Base-by-base conservation (phyloP, 2,888 invertebrate genomes). In the Mythimna albipuncta region DNA sequence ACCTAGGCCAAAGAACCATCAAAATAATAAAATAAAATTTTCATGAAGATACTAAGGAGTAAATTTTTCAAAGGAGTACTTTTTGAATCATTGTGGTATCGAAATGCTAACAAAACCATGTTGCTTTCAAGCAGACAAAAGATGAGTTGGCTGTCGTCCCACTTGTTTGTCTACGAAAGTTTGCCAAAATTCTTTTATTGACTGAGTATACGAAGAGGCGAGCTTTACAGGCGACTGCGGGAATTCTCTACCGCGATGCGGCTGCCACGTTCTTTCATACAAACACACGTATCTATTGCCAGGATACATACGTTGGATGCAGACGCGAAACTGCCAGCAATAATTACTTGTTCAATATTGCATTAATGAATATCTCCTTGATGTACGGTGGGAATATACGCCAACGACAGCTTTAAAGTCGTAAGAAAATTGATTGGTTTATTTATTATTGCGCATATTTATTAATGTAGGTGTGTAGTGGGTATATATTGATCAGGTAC, bases 141-240 rank as follows among this genome's bases (percentile, higher is more conserved):
- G 95, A 95, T 95, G 94, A 95, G 93, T 95, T 96, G 96, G 95
- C 96, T 90, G 91, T 91, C 93, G 93, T 94, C 96, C 95, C 94
- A 95, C 92, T 95, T 94, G 95, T 94, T 94, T 94, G 95, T 95
- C 94, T 94, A 92, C 93, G 92, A 94, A 94, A 95, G 94, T 95
- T 95, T 95, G 95, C 95, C 96, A 95, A 96, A 95, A 95, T 94
- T 94, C 91, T 94, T 95, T 95, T 95, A 96, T 95, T 94, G 94
- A 94, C 93, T 94, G 93, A 94, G 92, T 88, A 92, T 92, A 92
- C 91, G 91, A 89, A 91, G 91, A 90, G 89, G 89, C 91, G 88
- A 91, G 91, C 91, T 93, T 93, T 93, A 93, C 93, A 90, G 91
- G 88, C 88, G 75, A 87, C 88, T 88, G 87, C 87, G 90, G 88